Evolutionary conservation across 2,888 invertebrate species (phyloP).

Genomic region (Eledona agricola): DNA sequence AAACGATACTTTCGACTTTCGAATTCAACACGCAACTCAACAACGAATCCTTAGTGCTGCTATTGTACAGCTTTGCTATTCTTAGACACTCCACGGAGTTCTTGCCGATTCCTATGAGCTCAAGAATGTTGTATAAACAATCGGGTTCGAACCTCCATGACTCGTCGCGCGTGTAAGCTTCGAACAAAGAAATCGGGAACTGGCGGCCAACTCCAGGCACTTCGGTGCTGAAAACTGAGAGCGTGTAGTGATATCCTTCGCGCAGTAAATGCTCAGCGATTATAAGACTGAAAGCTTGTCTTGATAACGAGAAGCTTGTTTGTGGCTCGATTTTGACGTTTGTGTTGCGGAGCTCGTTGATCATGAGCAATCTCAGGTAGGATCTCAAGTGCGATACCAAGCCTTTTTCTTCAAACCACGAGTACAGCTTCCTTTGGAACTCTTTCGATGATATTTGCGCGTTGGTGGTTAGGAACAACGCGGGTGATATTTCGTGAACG

Average conservation of each 20-base stretch:
- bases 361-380: slow-evolving; percentile 69
- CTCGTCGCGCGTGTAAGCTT: slow-evolving; percentile 29
- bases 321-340: slow-evolving; percentile 45
- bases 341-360: slow-evolving; percentile 66
- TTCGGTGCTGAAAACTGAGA: slow-evolving; percentile 71
- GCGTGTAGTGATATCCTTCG: slow-evolving; percentile 67
- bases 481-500: slow-evolving; percentile 10
- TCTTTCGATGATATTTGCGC: slow-evolving; percentile 59
- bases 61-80: slow-evolving; percentile 14
- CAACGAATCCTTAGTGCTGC: slow-evolving; percentile 9
- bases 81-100: slow-evolving; percentile 32
- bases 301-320: slow-evolving; percentile 57
- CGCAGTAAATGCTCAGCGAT: slow-evolving; percentile 69
- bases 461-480: slow-evolving; percentile 2
- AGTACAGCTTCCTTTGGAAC: slow-evolving; percentile 68
- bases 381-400: slow-evolving; percentile 68
- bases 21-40: slow-evolving; percentile 19
- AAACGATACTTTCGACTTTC: not conserved
- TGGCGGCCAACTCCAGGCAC: slow-evolving; percentile 63
- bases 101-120: slow-evolving; percentile 47
- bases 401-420: slow-evolving; percentile 70
- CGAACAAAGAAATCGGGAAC: slow-evolving; percentile 43
- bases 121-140: slow-evolving; percentile 46
- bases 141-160: slow-evolving; percentile 43
- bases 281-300: slow-evolving; percentile 70